phyloP scores from a whole-genome alignment of 2,888 invertebrate species.

The Ophion obscuratus region DNA sequence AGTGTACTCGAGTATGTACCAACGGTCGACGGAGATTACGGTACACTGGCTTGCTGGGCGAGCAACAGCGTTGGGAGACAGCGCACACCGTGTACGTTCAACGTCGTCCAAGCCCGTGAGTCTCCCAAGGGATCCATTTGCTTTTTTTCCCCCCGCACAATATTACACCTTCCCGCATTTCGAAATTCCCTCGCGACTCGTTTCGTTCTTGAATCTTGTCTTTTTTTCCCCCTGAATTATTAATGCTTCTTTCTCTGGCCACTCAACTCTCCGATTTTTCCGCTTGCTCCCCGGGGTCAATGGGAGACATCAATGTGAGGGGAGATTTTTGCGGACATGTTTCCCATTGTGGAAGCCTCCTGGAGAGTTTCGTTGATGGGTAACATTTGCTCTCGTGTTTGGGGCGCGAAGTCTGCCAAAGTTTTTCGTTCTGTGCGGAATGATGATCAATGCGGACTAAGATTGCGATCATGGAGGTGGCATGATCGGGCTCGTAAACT shows the following conservation, averaged over 20 bases:
- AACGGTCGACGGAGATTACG: conserved; percentile 88
- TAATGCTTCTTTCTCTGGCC: conserved; percentile 8
- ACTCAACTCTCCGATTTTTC: conserved; percentile 3
- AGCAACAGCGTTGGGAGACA: conserved; percentile 93
- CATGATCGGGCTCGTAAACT: too few species aligned
- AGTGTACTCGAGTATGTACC: conserved; percentile 87
- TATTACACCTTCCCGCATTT: conserved; percentile 3
- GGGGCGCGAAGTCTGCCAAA: background rate
- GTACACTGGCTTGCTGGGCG: conserved; percentile 95
- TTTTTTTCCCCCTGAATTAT: conserved; percentile 21
- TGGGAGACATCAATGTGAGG: conserved; percentile 7
- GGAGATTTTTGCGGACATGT: background rate
- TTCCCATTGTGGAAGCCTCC: background rate
- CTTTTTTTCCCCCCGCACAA: conserved; percentile 9
- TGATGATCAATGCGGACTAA: too few species aligned
- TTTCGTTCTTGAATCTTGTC: conserved; percentile 6
- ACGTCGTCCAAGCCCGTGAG: conserved; percentile 93
- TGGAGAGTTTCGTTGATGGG: background rate
- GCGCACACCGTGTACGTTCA: conserved; percentile 91
- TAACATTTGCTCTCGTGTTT: background rate
- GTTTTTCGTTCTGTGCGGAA: background rate
- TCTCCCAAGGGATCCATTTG: conserved; percentile 66
- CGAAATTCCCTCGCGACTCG: background rate
- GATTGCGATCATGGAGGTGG: too few species aligned
- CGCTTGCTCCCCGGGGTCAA: background rate